Evolutionary conservation across 2,888 invertebrate genomes (phyloP).

Genomic region (Melinaea marsaeus): DNA sequence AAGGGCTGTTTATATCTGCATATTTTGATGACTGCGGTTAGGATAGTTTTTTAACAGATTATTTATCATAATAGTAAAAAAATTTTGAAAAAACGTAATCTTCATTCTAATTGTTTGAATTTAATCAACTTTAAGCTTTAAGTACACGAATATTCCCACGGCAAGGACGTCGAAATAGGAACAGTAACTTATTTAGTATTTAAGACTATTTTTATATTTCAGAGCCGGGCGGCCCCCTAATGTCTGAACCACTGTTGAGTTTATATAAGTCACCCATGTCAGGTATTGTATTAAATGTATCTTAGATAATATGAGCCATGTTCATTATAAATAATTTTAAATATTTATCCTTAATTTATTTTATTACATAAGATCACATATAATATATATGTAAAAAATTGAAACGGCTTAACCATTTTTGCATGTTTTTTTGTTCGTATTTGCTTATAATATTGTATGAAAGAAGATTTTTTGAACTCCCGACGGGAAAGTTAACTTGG

Average conservation of each 20-base stretch:
- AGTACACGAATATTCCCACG: conserved; percentile 5
- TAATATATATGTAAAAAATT: too few relatives aligned
- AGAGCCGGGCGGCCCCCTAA: conserved; percentile 66
- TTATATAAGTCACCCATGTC: conserved; percentile 74
- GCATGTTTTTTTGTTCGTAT: background rate
- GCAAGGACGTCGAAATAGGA: conserved; percentile 10
- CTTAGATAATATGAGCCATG: background rate
- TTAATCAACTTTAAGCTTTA: background rate
- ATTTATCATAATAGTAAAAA: too few relatives aligned
- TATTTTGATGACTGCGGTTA: too few relatives aligned
- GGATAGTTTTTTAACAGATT: too few relatives aligned
- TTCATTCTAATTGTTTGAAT: too few relatives aligned
- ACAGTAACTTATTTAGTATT: conserved; percentile 2
- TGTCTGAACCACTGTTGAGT: conserved; percentile 72
- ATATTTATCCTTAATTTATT: too few relatives aligned
- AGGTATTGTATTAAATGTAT: conserved; percentile 49
- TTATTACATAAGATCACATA: too few relatives aligned
- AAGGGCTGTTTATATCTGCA: too few relatives aligned
- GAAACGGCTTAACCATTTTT: background rate
- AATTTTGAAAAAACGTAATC: too few relatives aligned
- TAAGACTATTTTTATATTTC: conserved; percentile 50
- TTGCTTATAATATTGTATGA: too few relatives aligned
- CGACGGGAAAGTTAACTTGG: too few relatives aligned
- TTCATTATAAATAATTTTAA: background rate
- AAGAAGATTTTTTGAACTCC: too few relatives aligned